Base-by-base conservation (phyloP, 2,797 vertebrate species). In the Poecilia wingei region DNA sequence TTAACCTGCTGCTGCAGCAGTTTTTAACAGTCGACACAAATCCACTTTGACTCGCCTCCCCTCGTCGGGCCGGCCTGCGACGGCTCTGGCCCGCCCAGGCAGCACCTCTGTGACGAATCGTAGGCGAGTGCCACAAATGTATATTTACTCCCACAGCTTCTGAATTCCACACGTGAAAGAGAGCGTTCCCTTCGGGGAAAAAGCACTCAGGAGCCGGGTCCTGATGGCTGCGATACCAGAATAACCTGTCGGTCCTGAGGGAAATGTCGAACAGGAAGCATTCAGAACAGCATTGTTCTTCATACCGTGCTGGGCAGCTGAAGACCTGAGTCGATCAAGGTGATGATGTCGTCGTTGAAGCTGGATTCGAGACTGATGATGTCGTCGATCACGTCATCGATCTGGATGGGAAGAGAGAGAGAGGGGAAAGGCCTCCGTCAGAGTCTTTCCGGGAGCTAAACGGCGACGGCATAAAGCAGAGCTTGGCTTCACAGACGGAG, bases 321-420 rank as follows among this genome's bases (percentile, higher is more conserved):
- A 66, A 97, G 95, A 70, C 96, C 95, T n/a, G 95, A 95, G 84
- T 97, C 97, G 41, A 98, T 96, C 84, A 97, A 95, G 16, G 96
- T 96, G 86, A 98, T 96, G 92, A 98, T 96, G 88, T 98, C 98
- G 1, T 98, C 97, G 43, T 97, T 98, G 90, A 97, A 98, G 95
- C 97, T 98, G 88, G 97, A 98, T 92, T 98, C 97, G 78, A 99
- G 95, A 92, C 97, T 99, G 90, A 98, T 98, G 92, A 98, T 98
- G 94, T 98, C 96, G 82, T 98, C 97, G 12, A 99, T 98, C 86
- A 98, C 97, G 47, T 97, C 97, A 84, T 97, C 97, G 79, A 98
- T 98, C 97, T 98, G 85, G 81, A 77, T 22, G 9, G 33, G 39
- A 31, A 4, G 46, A 28, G 77, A 25, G 36, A 39, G 64, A 69